Percentiles rank a stretch among this genome's conserved stretches.
Evolutionary conservation across 2,113 vertebrate genomes (phyloP).

Genomic region (Sporophila hypoxantha): DNA sequence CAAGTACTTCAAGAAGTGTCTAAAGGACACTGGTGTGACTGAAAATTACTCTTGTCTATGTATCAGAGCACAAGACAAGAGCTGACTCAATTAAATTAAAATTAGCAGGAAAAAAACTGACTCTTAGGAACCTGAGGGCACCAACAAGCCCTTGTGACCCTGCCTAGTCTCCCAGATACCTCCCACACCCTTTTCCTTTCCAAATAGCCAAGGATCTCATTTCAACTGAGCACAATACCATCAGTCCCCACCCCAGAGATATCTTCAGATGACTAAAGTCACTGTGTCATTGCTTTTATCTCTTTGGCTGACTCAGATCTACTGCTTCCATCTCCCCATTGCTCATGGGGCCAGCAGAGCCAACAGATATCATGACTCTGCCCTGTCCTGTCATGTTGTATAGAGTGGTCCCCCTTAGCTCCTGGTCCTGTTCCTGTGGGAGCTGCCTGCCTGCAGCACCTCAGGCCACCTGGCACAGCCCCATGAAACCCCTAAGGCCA

Average conservation of each 20-base stretch:
- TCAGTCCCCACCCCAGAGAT: neutral
- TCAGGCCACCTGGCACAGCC: neutral
- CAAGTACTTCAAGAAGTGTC: neutral
- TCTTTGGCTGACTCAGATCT: neutral
- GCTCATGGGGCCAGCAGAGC: neutral
- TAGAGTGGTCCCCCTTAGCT: neutral
- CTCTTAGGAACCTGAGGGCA: neutral
- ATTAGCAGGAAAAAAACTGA: neutral
- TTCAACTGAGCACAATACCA: neutral
- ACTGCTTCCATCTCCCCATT: neutral
- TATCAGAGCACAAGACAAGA: neutral
- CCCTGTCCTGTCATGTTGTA: neutral
- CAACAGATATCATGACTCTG: neutral
- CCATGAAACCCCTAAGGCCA: accelerated
- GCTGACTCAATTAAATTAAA: neutral
- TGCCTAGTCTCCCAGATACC: neutral
- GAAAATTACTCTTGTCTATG: neutral
- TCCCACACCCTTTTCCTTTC: neutral
- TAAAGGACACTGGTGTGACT: neutral
- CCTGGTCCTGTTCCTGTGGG: neutral
- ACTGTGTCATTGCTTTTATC: neutral
- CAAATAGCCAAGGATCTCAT: neutral
- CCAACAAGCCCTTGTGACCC: neutral
- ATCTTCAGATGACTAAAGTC: accelerated
- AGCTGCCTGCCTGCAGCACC: neutral